A percentile compares a stretch with the other conserved stretches of the same genome.
Conservation (phyloP, 2,888 invertebrate genomes). For the Drosophila emarginata region DNA sequence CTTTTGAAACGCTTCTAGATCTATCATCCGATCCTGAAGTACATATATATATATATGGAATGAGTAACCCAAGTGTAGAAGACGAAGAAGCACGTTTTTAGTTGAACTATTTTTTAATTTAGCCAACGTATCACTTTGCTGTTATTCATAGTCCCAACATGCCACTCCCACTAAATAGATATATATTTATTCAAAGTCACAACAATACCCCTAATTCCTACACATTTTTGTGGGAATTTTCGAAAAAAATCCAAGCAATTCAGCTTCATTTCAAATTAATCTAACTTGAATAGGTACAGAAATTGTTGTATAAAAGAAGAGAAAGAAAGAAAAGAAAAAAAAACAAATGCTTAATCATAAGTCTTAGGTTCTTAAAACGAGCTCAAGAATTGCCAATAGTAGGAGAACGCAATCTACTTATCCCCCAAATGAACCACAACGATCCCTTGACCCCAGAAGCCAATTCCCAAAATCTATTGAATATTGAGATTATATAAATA, state of each 20-base stretch:
- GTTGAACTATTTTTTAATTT: conserved; percentile 68
- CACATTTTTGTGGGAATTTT: not conserved
- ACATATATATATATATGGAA: not conserved
- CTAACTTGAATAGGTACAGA: conserved; percentile 36
- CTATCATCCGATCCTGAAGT: not conserved
- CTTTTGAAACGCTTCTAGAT: conserved; percentile 68
- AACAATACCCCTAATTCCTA: conserved; percentile 2
- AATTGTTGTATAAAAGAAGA: conserved; percentile 44
- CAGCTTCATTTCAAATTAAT: not conserved
- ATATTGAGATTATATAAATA: conserved; percentile 64
- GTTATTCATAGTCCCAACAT: conserved; percentile 26
- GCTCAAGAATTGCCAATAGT: conserved; percentile 57
- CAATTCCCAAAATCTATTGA: conserved; percentile 7
- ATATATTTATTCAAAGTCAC: conserved; percentile 39
- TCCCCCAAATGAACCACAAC: not conserved
- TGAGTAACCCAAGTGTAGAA: conserved; percentile 27
- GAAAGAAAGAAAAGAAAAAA: conserved; percentile 23
- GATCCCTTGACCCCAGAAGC: not conserved
- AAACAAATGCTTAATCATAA: conserved; percentile 65
- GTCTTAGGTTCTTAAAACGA: conserved; percentile 53
- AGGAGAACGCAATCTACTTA: conserved; percentile 26
- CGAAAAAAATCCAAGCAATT: conserved; percentile 16
- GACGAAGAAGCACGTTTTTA: conserved; percentile 30
- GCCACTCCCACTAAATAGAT: conserved; percentile 28
- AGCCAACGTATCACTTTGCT: conserved; percentile 57